phyloP scores from a whole-genome alignment of 2,113 vertebrate species.

The Corythornis vintsioides region DNA sequence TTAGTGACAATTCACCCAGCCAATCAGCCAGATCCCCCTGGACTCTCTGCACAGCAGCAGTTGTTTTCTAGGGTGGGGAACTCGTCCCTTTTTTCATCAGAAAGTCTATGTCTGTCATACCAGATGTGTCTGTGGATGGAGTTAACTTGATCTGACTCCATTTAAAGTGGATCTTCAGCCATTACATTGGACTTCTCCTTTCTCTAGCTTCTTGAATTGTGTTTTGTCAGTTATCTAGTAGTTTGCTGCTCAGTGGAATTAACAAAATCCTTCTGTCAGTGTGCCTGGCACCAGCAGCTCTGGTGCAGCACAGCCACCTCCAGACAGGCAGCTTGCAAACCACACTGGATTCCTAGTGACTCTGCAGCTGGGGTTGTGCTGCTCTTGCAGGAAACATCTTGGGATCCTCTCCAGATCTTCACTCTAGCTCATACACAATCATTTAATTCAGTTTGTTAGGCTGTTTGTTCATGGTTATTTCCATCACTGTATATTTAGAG shows the following conservation, averaged over 20 bases:
- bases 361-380: not conserved
- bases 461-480: not conserved
- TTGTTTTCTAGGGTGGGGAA: not conserved
- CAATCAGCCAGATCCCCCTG: not conserved
- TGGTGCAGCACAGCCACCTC: not conserved
- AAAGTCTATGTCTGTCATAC: not conserved
- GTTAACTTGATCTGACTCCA: not conserved
- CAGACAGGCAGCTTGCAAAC: not conserved
- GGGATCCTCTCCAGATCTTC: not conserved
- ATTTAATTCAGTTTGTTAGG: not conserved
- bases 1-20: not conserved
- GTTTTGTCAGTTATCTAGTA: not conserved
- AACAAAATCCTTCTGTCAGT: not conserved
- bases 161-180: not conserved
- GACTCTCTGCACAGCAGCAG: not conserved
- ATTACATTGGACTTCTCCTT: too few species aligned
- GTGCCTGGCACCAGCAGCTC: not conserved
- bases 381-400: not conserved
- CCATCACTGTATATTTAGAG: rapidly evolving
- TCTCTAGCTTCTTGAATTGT: too few species aligned
- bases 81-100: not conserved
- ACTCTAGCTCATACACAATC: not conserved
- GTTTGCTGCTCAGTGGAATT: not conserved
- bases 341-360: not conserved
- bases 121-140: not conserved